Percentiles rank a stretch among this genome's conserved stretches.
Conservation (phyloP, 2,113 vertebrate genomes). For the Odocoileus virginianus region DNA sequence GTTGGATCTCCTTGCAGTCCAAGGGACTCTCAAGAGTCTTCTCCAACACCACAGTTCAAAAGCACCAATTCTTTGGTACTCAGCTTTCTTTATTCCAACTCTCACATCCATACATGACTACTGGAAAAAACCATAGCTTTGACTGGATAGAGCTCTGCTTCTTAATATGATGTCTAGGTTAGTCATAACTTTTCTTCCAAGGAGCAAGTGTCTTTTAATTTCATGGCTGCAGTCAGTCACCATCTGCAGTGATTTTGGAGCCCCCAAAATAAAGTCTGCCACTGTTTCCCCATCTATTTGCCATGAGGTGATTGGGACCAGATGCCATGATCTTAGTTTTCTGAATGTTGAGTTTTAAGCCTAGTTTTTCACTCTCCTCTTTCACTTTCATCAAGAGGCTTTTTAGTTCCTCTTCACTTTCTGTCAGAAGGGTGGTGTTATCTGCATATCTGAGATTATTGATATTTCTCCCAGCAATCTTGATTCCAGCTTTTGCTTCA, state of each 20-base stretch:
- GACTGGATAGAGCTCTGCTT: background rate
- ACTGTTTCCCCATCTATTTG: fast-evolving
- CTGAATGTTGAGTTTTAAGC: background rate
- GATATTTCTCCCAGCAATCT: background rate
- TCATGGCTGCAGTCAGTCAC: background rate
- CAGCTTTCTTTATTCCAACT: background rate
- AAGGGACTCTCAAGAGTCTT: background rate
- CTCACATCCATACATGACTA: background rate
- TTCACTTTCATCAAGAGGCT: background rate
- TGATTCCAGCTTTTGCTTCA: background rate
- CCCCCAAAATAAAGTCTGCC: background rate
- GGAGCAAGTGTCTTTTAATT: background rate
- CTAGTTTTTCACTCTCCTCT: background rate
- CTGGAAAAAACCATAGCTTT: background rate
- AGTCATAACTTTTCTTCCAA: background rate
- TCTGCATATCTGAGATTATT: background rate
- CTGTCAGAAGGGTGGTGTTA: background rate
- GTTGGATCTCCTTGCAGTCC: background rate
- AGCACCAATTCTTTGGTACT: background rate
- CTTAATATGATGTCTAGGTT: background rate
- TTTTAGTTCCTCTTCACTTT: background rate
- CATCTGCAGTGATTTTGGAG: background rate
- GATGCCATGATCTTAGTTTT: background rate
- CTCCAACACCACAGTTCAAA: background rate
- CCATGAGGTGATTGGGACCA: background rate